Evolutionary conservation across 2,888 invertebrate species (phyloP).

Genomic region (Sarcophaga caerulescens): DNA sequence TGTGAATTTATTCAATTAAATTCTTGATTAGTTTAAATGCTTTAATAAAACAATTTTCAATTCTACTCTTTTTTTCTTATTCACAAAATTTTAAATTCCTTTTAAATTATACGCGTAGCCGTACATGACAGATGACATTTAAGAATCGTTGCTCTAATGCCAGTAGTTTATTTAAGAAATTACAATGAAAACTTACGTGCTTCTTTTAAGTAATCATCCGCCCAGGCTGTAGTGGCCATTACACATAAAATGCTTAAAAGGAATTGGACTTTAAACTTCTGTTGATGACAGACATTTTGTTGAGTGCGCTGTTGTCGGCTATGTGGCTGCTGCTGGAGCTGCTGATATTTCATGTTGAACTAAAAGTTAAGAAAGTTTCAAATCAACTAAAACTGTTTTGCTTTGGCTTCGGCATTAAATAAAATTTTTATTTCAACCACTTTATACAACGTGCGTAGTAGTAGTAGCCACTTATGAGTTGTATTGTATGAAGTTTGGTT

Average conservation of each 20-base stretch:
- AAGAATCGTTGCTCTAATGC: background rate
- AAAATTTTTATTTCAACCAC: constrained; percentile 3
- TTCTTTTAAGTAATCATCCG: constrained; percentile 65
- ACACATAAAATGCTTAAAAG: constrained; percentile 15
- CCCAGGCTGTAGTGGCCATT: constrained; percentile 13
- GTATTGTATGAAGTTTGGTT: background rate
- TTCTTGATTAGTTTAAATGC: no score
- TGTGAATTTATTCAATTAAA: no score
- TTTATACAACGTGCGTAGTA: no score
- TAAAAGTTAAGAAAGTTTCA: constrained; percentile 38
- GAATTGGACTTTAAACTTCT: constrained; percentile 14
- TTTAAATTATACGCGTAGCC: no score
- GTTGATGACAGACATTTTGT: background rate
- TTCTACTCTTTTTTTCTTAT: no score
- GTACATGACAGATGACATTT: background rate
- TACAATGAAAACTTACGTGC: constrained; percentile 64
- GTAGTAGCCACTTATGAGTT: background rate
- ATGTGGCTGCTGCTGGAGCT: background rate
- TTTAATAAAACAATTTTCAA: no score
- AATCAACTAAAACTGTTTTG: constrained; percentile 41
- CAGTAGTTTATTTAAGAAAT: background rate
- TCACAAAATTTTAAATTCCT: no score
- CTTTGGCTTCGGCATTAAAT: constrained; percentile 29
- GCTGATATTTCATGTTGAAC: constrained; percentile 37
- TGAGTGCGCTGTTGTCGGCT: background rate